Conservation (phyloP, 2,113 vertebrate genomes). For the Indicator indicator region DNA sequence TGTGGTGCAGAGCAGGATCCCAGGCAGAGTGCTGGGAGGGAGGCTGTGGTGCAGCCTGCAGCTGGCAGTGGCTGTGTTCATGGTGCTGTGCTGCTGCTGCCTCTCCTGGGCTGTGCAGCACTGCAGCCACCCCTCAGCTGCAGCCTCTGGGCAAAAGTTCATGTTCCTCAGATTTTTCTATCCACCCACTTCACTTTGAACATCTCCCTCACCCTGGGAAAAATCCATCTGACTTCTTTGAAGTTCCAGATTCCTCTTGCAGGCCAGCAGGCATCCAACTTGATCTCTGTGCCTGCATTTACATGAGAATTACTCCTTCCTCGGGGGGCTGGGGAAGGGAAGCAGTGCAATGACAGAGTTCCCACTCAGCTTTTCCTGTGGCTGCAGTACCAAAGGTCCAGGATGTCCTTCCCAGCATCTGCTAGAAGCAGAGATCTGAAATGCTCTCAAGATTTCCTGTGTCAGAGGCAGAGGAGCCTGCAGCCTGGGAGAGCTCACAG, state of each 20-base stretch:
- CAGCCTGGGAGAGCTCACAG: not conserved
- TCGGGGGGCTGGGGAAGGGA: not conserved
- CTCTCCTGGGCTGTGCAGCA: not conserved
- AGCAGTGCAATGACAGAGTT: not conserved
- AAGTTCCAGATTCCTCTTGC: conserved; percentile 1
- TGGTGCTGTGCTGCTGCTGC: not conserved
- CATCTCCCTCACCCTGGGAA: conserved; percentile 41
- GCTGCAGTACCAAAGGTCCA: not conserved
- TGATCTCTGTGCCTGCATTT: not conserved
- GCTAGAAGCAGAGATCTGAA: not conserved
- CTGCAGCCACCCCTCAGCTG: no score
- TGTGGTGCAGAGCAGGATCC: not conserved
- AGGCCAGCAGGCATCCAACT: not conserved
- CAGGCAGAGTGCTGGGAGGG: not conserved
- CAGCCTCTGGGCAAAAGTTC: not conserved
- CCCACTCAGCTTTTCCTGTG: not conserved
- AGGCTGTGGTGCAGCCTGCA: not conserved
- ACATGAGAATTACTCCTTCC: conserved; percentile 12
- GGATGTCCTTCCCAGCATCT: not conserved
- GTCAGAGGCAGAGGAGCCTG: not conserved
- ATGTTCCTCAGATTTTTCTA: conserved; percentile 21
- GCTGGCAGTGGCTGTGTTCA: not conserved
- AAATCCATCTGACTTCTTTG: conserved; percentile 27
- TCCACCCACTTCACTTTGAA: conserved; percentile 38
- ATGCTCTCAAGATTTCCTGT: not conserved